Evolutionary conservation across 2,888 invertebrate species (phyloP).

Genomic region (Xestia sexstrigata): DNA sequence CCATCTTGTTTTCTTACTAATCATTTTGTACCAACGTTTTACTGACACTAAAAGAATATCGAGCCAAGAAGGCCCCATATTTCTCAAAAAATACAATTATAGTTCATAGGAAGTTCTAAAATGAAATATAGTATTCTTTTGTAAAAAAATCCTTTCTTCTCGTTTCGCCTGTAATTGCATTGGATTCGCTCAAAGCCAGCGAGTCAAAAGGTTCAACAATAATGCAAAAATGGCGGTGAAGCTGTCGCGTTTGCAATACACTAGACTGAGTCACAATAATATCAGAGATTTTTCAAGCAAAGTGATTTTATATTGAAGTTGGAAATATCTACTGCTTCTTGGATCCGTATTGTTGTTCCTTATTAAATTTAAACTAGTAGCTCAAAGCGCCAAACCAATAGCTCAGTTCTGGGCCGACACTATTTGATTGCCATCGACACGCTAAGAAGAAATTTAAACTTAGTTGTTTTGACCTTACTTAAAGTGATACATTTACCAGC

Average conservation of each 20-base stretch:
- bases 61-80: neutral
- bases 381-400: too few species aligned
- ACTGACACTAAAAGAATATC: neutral
- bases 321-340: neutral
- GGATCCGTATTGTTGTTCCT: neutral
- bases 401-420: too few species aligned
- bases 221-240: neutral
- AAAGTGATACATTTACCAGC: neutral
- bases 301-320: neutral
- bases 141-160: neutral
- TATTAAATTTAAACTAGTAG: neutral
- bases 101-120: neutral
- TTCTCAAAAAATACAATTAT: neutral
- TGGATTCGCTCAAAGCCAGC: constrained; percentile 10
- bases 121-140: neutral
- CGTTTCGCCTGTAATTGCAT: constrained; percentile 17
- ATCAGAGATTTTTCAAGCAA: neutral
- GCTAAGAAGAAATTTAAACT: too few species aligned
- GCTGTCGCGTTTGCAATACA: too few species aligned
- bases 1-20: neutral
- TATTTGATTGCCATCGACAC: too few species aligned
- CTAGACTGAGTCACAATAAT: neutral
- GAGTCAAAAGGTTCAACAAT: neutral
- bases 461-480: neutral
- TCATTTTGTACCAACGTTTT: neutral